A percentile compares a stretch with the other conserved stretches of the same genome.
Conservation (phyloP, 2,888 invertebrate species). For the Tortricodes alternella region DNA sequence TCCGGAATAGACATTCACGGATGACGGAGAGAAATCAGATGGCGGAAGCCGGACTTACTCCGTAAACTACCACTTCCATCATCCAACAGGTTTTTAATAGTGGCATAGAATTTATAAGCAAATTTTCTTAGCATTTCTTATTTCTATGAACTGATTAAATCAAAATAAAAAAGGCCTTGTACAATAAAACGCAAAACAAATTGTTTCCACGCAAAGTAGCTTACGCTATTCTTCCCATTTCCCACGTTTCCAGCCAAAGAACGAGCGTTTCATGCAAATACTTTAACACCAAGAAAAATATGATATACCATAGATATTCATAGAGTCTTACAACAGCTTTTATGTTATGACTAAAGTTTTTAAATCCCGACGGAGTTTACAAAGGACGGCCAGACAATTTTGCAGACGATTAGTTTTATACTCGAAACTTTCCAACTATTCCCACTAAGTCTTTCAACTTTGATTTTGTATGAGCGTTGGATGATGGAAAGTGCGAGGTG, state of each 20-base stretch:
- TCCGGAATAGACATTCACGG: too few relatives aligned
- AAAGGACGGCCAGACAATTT: slow-evolving; percentile 51
- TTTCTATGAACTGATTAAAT: too few relatives aligned
- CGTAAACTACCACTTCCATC: too few relatives aligned
- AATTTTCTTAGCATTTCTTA: too few relatives aligned
- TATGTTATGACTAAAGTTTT: slow-evolving; percentile 74
- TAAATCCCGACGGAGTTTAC: slow-evolving; percentile 62
- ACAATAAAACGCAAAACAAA: too few relatives aligned
- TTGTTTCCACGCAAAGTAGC: neutral
- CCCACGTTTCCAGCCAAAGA: neutral
- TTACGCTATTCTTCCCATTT: too few relatives aligned
- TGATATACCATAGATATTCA: slow-evolving; percentile 64
- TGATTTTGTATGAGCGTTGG: slow-evolving; percentile 22
- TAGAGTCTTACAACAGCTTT: slow-evolving; percentile 67
- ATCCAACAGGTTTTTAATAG: too few relatives aligned
- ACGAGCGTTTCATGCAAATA: slow-evolving; percentile 3
- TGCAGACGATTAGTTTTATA: slow-evolving; percentile 57
- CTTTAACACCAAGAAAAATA: slow-evolving; percentile 19
- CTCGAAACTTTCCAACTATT: slow-evolving; percentile 38
- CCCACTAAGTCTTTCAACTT: slow-evolving; percentile 29
- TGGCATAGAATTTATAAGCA: too few relatives aligned
- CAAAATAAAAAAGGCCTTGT: too few relatives aligned
- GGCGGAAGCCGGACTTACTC: too few relatives aligned
- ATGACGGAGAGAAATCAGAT: too few relatives aligned
- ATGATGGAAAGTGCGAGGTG: neutral